Conservation (phyloP, 2,888 invertebrate species). For the Mellilla xanthometata region DNA sequence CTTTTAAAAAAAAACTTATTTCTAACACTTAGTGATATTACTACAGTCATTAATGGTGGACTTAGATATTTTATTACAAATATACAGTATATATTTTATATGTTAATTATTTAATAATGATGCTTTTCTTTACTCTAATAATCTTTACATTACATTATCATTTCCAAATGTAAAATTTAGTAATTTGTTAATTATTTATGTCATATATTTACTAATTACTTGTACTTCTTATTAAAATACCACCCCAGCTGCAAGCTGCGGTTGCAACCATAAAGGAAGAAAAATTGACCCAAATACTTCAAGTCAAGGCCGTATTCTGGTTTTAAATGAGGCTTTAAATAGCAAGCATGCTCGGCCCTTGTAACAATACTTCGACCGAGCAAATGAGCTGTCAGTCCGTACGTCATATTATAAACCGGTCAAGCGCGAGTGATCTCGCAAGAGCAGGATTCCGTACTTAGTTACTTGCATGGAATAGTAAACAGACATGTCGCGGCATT, state of each 20-base stretch:
- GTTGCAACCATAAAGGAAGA: background rate
- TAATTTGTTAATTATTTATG: no score
- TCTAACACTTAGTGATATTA: no score
- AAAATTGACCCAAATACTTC: slow-evolving; percentile 5
- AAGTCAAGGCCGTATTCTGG: slow-evolving; percentile 16
- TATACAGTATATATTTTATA: no score
- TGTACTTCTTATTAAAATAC: no score
- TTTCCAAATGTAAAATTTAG: no score
- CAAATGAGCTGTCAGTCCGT: slow-evolving; percentile 20
- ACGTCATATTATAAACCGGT: slow-evolving; percentile 13
- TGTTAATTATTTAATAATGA: no score
- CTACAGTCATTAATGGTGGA: no score
- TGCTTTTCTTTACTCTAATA: no score
- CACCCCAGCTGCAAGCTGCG: background rate
- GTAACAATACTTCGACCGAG: slow-evolving; percentile 6
- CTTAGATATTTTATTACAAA: no score
- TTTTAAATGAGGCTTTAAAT: slow-evolving; percentile 18
- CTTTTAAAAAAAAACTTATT: no score
- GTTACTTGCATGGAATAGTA: slow-evolving; percentile 5
- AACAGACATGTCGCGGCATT: background rate
- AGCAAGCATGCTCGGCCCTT: slow-evolving; percentile 13
- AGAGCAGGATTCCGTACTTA: slow-evolving; percentile 10
- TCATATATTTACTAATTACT: no score
- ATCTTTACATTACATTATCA: no score
- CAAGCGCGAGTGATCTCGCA: slow-evolving; percentile 11